Evolutionary conservation across 2,888 invertebrate genomes (phyloP).

Genomic region (Cheiracanthium punctorium): DNA sequence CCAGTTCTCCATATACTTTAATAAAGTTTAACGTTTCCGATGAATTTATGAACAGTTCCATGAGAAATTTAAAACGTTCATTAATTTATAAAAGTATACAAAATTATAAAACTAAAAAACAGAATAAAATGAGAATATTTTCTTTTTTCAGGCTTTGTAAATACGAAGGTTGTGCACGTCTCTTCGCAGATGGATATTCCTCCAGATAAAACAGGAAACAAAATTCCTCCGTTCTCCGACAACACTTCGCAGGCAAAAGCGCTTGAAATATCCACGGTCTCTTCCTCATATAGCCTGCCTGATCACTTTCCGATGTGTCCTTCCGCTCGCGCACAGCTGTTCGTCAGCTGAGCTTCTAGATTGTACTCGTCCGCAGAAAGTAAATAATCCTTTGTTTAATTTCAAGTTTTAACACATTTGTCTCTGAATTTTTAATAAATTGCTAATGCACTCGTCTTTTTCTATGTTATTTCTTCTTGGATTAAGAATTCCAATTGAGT

Average conservation of each 20-base stretch:
- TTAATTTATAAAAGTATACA: constrained; percentile 55
- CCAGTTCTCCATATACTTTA: constrained; percentile 24
- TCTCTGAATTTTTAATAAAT: too few species aligned
- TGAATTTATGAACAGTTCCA: constrained; percentile 49
- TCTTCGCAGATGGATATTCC: constrained; percentile 26
- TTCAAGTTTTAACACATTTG: constrained; percentile 8
- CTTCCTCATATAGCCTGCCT: constrained; percentile 61
- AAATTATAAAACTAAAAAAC: constrained; percentile 55
- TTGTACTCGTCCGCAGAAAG: constrained; percentile 21
- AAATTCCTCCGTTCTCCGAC: constrained; percentile 16
- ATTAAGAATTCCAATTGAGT: too few species aligned
- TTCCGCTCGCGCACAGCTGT: constrained; percentile 64
- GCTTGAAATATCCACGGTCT: neutral
- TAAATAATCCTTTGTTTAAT: constrained; percentile 62
- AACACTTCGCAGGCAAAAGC: constrained; percentile 63
- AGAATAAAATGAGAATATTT: constrained; percentile 13
- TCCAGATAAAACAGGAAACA: constrained; percentile 27
- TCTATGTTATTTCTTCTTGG: neutral
- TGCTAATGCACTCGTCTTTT: too few species aligned
- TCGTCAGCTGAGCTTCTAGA: constrained; percentile 52
- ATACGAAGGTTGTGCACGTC: constrained; percentile 26
- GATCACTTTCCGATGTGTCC: constrained; percentile 63
- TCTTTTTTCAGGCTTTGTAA: constrained; percentile 14
- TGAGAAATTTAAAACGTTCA: constrained; percentile 20
- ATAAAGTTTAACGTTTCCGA: neutral